These are phyloP conservation scores for Clavelina lepadiformis DNA, from an alignment of 23 tunicate genomes.

Conservation along the genomic window DNA sequence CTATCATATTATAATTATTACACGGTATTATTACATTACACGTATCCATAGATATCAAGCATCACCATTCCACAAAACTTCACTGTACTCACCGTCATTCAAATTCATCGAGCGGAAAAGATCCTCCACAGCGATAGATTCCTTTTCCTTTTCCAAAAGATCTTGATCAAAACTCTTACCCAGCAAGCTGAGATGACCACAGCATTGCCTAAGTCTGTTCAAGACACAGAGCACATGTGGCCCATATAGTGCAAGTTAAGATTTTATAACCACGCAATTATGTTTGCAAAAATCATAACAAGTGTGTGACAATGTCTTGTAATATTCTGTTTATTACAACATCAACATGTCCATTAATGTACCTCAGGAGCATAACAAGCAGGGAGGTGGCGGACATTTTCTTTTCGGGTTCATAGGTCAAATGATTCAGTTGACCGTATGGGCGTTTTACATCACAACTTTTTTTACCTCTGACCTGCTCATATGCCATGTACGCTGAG, in stretches of 20 bases:
- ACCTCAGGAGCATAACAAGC: slow-evolving; percentile 76
- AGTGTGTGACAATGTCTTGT: neutral
- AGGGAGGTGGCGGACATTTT: slow-evolving; percentile 57
- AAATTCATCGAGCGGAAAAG: slow-evolving; percentile 39
- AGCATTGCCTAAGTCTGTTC: slow-evolving; percentile 80
- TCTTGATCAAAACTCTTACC: slow-evolving; percentile 49
- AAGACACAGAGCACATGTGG: neutral
- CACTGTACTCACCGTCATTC: neutral
- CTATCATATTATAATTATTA: neutral
- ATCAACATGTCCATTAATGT: neutral
- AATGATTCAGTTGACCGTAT: neutral
- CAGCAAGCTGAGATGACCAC: slow-evolving; percentile 69
- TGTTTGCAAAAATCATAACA: neutral
- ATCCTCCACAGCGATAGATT: slow-evolving; percentile 80
- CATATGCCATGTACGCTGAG: slow-evolving; percentile 34
- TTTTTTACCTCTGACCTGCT: slow-evolving; percentile 5
- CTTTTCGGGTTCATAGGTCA: neutral
- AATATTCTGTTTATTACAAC: neutral
- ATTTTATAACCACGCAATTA: neutral
- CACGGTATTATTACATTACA: neutral
- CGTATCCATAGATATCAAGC: no score
- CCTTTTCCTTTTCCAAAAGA: slow-evolving; percentile 53
- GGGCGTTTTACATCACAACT: neutral
- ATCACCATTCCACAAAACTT: neutral
- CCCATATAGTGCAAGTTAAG: neutral